Base-by-base conservation (phyloP, 2,113 vertebrate genomes). In the Antechinus flavipes region DNA sequence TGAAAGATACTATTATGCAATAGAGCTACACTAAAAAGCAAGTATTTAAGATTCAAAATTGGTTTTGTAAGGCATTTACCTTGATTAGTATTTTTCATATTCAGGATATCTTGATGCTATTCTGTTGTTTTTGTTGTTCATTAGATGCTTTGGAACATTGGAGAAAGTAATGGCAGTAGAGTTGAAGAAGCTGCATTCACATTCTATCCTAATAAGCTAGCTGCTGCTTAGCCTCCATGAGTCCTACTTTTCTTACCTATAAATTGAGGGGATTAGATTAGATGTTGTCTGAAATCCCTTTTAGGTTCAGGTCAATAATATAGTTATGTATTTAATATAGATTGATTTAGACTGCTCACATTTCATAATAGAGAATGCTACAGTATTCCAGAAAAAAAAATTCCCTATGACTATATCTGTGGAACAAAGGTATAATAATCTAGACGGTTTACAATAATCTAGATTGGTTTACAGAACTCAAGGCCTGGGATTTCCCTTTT, bases 1-100 rank as follows among this genome's bases (percentile, higher is more conserved):
- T 52, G 93, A 95, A 93, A 91, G 56, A 47, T 12, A 94, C 16
- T 2, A 93, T 91, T 30, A 22, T 68, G 94, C 91, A 94, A 25
- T 90, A 22, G 49, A 91, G 30, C 91, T 91, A 24, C 52, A 61
- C 3, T 35, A 92, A 50, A 68, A 92, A 91, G 35, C 96, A 25
- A 61, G 50, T 93, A 91, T 90, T 96, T 89, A 93, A 49, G 2
- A 61, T 55, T 1, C 27, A 52, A 90, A 90, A 52, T 49, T 89
- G 42, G 91, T 0, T 24, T 90, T 0, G 89, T 23, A 84, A 94
- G 84, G 12, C 93, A 42, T 96, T 94, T 96, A 94, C 42, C 91
- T 7, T 53, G 53, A 76, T n/a, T 89, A 91, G 50, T 61, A 55
- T 91, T 46, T 94, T 93, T 90, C 19, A 93, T 1, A 90, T 46